Percentiles rank a stretch among this genome's conserved stretches.
These are phyloP conservation scores for Lottia gigantea DNA, from an alignment of 2,888 invertebrate genomes.

Conservation along the genomic window DNA sequence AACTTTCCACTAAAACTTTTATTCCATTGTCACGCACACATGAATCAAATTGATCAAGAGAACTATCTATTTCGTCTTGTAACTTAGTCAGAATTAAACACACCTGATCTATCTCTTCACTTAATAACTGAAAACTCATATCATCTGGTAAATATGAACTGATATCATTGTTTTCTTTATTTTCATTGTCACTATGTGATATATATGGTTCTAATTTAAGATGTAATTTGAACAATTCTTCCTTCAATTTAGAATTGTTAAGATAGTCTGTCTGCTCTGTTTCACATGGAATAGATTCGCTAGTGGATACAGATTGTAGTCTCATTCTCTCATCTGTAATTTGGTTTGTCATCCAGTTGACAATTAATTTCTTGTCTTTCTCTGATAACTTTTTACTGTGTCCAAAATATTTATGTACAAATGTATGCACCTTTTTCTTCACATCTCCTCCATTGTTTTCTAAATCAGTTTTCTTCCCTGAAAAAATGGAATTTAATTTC, in stretches of 20 bases:
- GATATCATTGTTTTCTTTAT: neutral
- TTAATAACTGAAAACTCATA: conserved; percentile 25
- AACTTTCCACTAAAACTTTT: conserved; percentile 15
- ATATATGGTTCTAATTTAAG: conserved; percentile 27
- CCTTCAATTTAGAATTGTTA: conserved; percentile 19
- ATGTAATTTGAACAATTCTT: conserved; percentile 27
- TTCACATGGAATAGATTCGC: conserved; percentile 5
- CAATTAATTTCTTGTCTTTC: conserved; percentile 50
- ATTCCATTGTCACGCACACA: neutral
- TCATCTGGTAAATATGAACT: conserved; percentile 24
- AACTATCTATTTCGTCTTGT: conserved; percentile 16
- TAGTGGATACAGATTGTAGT: conserved; percentile 22
- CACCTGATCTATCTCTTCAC: conserved; percentile 23
- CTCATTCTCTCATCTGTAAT: conserved; percentile 23
- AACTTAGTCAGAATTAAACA: conserved; percentile 9
- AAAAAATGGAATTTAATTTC: neutral
- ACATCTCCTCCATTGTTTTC: conserved; percentile 39
- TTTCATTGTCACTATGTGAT: neutral
- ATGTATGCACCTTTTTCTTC: conserved; percentile 43
- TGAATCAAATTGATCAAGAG: neutral
- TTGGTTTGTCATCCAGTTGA: conserved; percentile 32
- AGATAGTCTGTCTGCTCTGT: conserved; percentile 18
- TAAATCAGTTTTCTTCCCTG: neutral
- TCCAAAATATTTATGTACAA: conserved; percentile 54
- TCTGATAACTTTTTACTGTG: conserved; percentile 52